Evolutionary conservation across 2,113 vertebrate genomes (phyloP).

Genomic region (Marmota monax): DNA sequence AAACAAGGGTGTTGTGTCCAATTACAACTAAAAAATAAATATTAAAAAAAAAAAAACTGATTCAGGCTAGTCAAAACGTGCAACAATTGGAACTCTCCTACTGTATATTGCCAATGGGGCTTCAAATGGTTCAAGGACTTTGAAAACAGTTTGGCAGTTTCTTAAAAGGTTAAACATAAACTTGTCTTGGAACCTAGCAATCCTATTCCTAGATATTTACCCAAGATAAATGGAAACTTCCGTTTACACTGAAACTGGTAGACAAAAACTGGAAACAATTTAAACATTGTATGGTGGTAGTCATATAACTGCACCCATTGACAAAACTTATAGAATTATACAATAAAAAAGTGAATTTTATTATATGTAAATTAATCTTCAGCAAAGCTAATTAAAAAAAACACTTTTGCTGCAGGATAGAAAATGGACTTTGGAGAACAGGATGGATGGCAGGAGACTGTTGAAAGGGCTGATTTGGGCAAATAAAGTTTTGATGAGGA

Average conservation of each 20-base stretch:
- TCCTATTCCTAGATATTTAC: background rate
- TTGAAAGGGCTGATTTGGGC: background rate
- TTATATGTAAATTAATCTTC: slow-evolving; percentile 25
- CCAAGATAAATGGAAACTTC: slow-evolving; percentile 28
- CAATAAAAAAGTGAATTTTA: background rate
- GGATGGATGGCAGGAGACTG: background rate
- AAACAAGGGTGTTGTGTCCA: no score
- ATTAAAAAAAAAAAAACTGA: background rate
- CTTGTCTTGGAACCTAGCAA: background rate
- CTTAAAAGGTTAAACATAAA: slow-evolving; percentile 54
- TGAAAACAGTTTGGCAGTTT: slow-evolving; percentile 37
- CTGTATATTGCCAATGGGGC: background rate
- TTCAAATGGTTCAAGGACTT: background rate
- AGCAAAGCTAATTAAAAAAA: background rate
- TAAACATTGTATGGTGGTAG: background rate
- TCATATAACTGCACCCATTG: background rate
- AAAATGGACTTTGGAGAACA: background rate
- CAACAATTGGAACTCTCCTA: background rate
- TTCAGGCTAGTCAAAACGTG: background rate
- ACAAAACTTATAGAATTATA: background rate
- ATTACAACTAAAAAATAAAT: no score
- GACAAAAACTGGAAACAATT: background rate
- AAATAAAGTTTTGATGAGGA: background rate
- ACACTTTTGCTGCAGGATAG: background rate
- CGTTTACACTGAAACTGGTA: slow-evolving; percentile 23